A percentile compares a stretch with the other conserved stretches of the same genome.
These are phyloP conservation scores for Aphaenogaster rudis DNA, from an alignment of 1,140 invertebrate species.

Conservation along the genomic window DNA sequence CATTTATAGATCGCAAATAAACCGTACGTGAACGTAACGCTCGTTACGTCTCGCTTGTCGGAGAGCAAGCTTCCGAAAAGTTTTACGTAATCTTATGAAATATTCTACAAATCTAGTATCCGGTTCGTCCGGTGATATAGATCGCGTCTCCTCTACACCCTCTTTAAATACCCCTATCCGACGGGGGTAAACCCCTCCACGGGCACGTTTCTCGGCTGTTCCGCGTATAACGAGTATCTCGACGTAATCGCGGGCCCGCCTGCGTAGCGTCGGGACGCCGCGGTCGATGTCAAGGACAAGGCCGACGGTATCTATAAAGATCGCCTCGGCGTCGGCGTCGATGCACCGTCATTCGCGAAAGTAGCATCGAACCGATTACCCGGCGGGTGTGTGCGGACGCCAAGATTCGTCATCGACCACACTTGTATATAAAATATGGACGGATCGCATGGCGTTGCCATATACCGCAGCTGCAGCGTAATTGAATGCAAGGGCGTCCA, in stretches of 20 bases:
- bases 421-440: conserved; percentile 18
- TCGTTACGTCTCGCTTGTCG: neutral
- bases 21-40: neutral
- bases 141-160: neutral
- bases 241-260: conserved; percentile 79
- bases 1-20: neutral
- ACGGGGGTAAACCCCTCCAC: conserved; percentile 11
- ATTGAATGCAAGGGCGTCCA: neutral
- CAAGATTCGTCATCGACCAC: conserved; percentile 44
- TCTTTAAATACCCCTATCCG: conserved; percentile 19
- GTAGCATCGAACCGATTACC: conserved; percentile 66
- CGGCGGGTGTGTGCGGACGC: neutral
- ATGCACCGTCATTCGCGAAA: conserved; percentile 64
- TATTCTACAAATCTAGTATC: neutral
- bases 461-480: no score
- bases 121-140: neutral
- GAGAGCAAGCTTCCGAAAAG: neutral
- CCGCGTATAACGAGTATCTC: conserved; percentile 79
- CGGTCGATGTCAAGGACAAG: conserved; percentile 86
- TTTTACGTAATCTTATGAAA: conserved; percentile 51
- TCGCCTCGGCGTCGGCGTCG: conserved; percentile 67
- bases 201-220: conserved; percentile 67
- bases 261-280: conserved; percentile 84
- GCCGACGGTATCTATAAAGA: conserved; percentile 74
- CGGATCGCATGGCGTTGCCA: neutral